A percentile compares a stretch with the other conserved stretches of the same genome.
phyloP scores from a whole-genome alignment of 2,888 invertebrate species.

The Bunonema sp. region DNA sequence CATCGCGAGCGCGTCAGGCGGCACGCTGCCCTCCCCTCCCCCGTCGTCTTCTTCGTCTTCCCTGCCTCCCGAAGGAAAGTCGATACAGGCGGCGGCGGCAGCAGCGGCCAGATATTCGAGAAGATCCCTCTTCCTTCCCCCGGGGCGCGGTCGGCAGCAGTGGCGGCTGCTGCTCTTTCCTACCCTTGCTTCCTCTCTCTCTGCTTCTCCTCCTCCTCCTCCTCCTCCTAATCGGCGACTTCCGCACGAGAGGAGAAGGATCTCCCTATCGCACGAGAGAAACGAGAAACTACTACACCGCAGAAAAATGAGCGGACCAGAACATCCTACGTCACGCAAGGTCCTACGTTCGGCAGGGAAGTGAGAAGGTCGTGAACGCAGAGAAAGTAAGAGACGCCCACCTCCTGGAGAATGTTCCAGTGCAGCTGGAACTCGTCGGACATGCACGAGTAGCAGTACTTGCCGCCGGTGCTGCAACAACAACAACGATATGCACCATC shows the following conservation, averaged over 20 bases:
- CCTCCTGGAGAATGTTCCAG: constrained; percentile 38
- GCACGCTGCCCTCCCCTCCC: not conserved
- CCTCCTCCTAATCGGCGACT: not conserved
- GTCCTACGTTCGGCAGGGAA: not conserved
- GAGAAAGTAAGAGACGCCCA: constrained; percentile 7
- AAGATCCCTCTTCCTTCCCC: too few species aligned
- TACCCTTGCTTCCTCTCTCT: not conserved
- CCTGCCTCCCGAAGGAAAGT: not conserved
- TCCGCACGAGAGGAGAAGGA: too few species aligned
- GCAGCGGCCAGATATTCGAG: not conserved
- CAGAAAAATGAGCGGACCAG: too few species aligned
- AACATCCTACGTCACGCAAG: too few species aligned
- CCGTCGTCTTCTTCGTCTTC: not conserved
- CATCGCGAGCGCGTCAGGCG: not conserved
- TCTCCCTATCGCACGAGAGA: too few species aligned
- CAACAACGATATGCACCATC: not conserved
- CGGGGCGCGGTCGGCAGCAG: too few species aligned
- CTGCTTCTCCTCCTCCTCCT: not conserved
- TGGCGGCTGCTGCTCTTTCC: too few species aligned
- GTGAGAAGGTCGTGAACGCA: not conserved
- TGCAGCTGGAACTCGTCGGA: constrained; percentile 35
- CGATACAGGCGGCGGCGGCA: not conserved
- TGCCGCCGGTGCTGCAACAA: constrained; percentile 12
- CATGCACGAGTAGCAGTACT: constrained; percentile 41
- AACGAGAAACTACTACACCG: too few species aligned